Percentiles rank a stretch among this genome's conserved stretches.
Conservation (phyloP, 1,140 invertebrate genomes). For the Pogonus chalceus region DNA sequence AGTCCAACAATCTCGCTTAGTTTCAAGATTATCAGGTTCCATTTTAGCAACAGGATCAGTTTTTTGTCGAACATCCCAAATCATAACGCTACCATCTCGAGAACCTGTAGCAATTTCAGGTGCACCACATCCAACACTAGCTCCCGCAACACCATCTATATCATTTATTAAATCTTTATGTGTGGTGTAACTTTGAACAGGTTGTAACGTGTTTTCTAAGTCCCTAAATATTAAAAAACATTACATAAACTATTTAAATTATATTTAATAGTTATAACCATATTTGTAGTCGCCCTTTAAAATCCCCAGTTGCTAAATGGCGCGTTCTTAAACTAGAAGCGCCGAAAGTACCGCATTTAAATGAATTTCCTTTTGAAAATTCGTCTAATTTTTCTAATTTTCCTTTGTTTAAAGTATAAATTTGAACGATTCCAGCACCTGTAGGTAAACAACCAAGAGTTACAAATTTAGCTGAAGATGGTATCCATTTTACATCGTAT, state of each 20-base stretch:
- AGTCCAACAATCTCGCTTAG: conserved; percentile 72
- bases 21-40: conserved; percentile 50
- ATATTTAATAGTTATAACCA: conserved; percentile 43
- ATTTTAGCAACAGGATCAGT: conserved; percentile 81
- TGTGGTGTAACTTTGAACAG: conserved; percentile 72
- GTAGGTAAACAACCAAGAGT: conserved; percentile 74
- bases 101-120: conserved; percentile 92
- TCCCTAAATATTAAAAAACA: conserved; percentile 49
- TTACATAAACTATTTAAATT: conserved; percentile 12
- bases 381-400: conserved; percentile 62
- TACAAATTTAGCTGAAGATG: conserved; percentile 84
- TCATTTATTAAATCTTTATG: conserved; percentile 85
- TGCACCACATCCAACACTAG: conserved; percentile 71
- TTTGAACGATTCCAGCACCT: conserved; percentile 74
- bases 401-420: conserved; percentile 71
- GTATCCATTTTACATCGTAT: conserved; percentile 92
- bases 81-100: conserved; percentile 85
- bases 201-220: conserved; percentile 59
- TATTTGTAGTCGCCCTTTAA: conserved; percentile 75
- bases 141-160: conserved; percentile 88
- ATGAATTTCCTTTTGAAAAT: conserved; percentile 66
- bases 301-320: conserved; percentile 83
- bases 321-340: conserved; percentile 69
- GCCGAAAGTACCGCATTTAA: conserved; percentile 90
- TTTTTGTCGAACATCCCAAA: conserved; percentile 91